Base-by-base conservation (phyloP, 2,113 vertebrate species). In the Geothlypis trichas region DNA sequence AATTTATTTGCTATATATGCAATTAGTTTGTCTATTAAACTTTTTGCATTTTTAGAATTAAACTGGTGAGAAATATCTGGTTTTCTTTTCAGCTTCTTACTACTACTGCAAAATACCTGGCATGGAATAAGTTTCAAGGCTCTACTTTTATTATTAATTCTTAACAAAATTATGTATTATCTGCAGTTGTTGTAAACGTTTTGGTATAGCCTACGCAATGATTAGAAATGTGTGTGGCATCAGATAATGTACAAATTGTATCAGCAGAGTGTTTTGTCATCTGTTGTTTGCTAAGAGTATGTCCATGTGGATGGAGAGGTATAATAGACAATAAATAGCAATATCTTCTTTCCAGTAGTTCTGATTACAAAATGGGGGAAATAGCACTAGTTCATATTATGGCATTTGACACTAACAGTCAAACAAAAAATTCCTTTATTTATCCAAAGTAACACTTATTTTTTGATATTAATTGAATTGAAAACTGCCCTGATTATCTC, bases 401-500 rank as follows among this genome's bases (percentile, higher is more conserved):
- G 30, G n/a, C 51, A 39, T 90, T 87, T 82, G 62, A 41, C 52
- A 72, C 30, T 75, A 75, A 23, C 39, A 65, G 59, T 73, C 35
- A 57, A 84, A 75, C 52, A 72, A 83, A 85, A 82, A 82, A n/a
- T 23, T 72, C n/a, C 16, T 68, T 61, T 67, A 41, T 93, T 94
- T 94, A 39, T 73, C 65, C 39, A 82, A 81, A 95, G 63, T 77
- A 90, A 75, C n/a, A 59, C 41, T 88, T 86, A 46, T 68, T 90
- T 95, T 80, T 61, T 77, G 51, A 63, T 27, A 71, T 62, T 61
- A 93, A 93, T 82, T 89, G 69, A 73, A 82, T 39, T 90, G 65
- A 92, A 94, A 94, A 93, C 81, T 49, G 57, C 41, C 26, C 76
- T 94, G 79, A 79, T 95, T 90, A 90, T 94, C 73, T 93, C 62